phyloP scores from a whole-genome alignment of 1,140 invertebrate species.

The Drosophila melanica region DNA sequence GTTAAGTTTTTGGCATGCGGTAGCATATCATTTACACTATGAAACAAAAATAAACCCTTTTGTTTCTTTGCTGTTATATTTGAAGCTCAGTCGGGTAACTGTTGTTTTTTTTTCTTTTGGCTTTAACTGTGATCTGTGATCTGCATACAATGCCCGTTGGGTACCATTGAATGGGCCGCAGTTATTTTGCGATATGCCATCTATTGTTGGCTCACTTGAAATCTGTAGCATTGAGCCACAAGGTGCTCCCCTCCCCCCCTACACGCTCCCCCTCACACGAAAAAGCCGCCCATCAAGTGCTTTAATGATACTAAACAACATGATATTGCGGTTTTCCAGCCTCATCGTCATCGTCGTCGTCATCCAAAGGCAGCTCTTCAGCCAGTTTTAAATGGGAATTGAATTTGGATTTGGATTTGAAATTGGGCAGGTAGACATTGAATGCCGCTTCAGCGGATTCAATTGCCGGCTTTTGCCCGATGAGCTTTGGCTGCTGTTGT shows the following conservation, averaged over 20 bases:
- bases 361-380: conserved; percentile 30
- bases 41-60: conserved; percentile 42
- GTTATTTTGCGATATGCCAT: conserved; percentile 40
- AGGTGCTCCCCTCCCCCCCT: neutral
- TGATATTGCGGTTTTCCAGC: conserved; percentile 67
- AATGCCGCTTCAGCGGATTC: conserved; percentile 50
- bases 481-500: conserved; percentile 59
- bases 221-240: conserved; percentile 50
- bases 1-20: conserved; percentile 4
- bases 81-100: conserved; percentile 22
- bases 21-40: conserved; percentile 39
- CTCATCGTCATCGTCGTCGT: conserved; percentile 31
- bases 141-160: conserved; percentile 67
- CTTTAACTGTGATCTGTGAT: conserved; percentile 50
- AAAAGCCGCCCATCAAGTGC: conserved; percentile 1
- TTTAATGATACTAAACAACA: conserved; percentile 70
- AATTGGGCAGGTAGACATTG: conserved; percentile 70
- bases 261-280: neutral
- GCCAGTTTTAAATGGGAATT: conserved; percentile 35
- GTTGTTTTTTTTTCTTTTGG: conserved; percentile 13
- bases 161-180: conserved; percentile 42
- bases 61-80: conserved; percentile 8
- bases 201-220: conserved; percentile 50
- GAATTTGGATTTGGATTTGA: conserved; percentile 22
- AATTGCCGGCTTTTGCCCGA: conserved; percentile 63